Base-by-base conservation (phyloP, 2,888 invertebrate species). In the Mylabris sibirica region DNA sequence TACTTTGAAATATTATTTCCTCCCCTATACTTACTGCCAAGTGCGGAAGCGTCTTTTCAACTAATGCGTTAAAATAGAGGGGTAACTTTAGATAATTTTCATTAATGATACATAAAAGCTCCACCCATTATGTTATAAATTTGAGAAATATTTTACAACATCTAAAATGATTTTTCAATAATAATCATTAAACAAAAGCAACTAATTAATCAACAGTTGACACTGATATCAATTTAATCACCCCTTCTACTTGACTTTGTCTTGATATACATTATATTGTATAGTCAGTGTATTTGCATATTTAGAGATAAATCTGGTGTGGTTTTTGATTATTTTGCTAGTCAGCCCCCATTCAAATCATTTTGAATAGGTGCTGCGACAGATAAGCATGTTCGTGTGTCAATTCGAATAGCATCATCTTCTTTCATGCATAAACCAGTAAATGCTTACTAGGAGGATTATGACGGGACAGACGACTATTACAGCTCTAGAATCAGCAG, bases 401-500 rank as follows among this genome's bases (percentile, higher is more conserved):
- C 49, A 62, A 62, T 62, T 35, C 34, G 22, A 20, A 41, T 38
- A 41, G 63, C 22, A 41, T 38, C 38, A 41, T 49, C 67, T 70
- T 67, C 49, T 66, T 65, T 65, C 59, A 60, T 30, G 22, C 22
- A 61, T 24, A 68, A 57, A 57, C 22, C 60, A 59, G 35, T 34
- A 35, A 57, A 59, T 64, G 65, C 65, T 70, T 67, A 63, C 60
- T 49, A 60, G 63, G 22, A 44, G 61, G 63, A 67, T 70, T 67
- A 65, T 70, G 67, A 64, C 65, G 63, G 14, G 34, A 60, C 26
- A 66, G 61, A 59, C 49, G 63, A 24, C 62, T 60, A 59, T 49
- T 63, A 60, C 44, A 17, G 49, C 60, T 72, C 75, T 76, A 70
- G 76, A 79, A 79, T 78, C 80, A 79, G 80, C 80, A 80, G 79